Evolutionary conservation across 1,140 invertebrate species (phyloP).

Genomic region (Drosophila rufa): DNA sequence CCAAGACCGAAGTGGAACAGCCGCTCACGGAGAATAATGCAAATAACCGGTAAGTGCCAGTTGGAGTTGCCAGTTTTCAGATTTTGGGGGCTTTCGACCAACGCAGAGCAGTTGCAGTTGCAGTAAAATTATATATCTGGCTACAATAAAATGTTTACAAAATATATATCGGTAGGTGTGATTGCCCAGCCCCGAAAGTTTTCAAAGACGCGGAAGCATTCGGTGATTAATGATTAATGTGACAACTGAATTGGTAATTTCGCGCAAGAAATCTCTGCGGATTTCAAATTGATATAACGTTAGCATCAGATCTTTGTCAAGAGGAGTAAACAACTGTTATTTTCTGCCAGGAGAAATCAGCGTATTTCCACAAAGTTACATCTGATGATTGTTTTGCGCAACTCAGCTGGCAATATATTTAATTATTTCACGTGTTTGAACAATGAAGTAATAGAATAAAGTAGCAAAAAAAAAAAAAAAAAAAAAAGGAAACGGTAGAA

Average conservation of each 20-base stretch:
- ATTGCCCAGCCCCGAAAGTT: constrained; percentile 32
- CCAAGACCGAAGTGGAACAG: constrained; percentile 84
- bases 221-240: constrained; percentile 34
- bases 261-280: background rate
- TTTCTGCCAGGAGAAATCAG: background rate
- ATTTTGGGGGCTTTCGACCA: constrained; percentile 5
- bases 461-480: too few species aligned
- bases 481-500: background rate
- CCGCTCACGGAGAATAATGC: constrained; percentile 83
- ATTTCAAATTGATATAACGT: constrained; percentile 13
- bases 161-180: constrained; percentile 10
- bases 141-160: constrained; percentile 22
- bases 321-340: background rate
- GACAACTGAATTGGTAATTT: constrained; percentile 16
- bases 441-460: background rate
- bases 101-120: constrained; percentile 16
- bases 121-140: constrained; percentile 21
- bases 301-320: background rate
- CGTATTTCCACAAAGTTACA: constrained; percentile 1
- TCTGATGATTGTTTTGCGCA: constrained; percentile 1
- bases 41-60: constrained; percentile 83
- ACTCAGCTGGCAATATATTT: background rate
- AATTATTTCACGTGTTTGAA: constrained; percentile 7
- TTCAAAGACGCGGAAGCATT: constrained; percentile 27
- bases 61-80: constrained; percentile 40